Evolutionary conservation across 2,888 invertebrate species (phyloP).

Genomic region (Caenorhabditis wallacei): DNA sequence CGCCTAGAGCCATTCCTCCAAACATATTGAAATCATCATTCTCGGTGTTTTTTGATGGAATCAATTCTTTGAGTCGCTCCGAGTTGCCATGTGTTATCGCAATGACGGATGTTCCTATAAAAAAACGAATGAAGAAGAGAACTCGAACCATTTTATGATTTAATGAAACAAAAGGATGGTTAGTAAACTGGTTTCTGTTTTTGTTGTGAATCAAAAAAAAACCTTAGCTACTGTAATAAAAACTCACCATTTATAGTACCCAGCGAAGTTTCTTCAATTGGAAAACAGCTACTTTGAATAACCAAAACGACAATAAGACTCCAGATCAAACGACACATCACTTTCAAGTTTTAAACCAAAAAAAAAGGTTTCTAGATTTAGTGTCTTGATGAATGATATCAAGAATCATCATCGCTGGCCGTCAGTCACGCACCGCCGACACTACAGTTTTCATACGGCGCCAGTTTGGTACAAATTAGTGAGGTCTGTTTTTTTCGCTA

Average conservation of each 20-base stretch:
- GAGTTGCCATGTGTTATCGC: constrained; percentile 68
- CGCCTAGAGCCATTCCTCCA: constrained; percentile 31
- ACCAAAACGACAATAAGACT: neutral
- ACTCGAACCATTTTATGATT: too few species aligned
- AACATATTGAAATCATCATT: constrained; percentile 56
- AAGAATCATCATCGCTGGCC: constrained; percentile 19
- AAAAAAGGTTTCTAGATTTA: neutral
- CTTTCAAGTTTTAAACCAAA: constrained; percentile 17
- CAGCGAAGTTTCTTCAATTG: constrained; percentile 7
- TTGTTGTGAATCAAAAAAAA: too few species aligned
- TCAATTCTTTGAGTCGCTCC: constrained; percentile 65
- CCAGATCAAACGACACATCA: constrained; percentile 1
- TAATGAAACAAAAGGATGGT: too few species aligned
- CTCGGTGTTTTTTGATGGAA: constrained; percentile 68
- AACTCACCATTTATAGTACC: constrained; percentile 31
- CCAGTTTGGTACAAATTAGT: constrained; percentile 44
- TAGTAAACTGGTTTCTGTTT: too few species aligned
- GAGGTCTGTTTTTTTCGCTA: constrained; percentile 16
- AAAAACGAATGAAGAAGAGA: too few species aligned
- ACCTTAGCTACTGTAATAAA: too few species aligned
- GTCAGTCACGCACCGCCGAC: constrained; percentile 30
- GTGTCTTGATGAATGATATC: constrained; percentile 18
- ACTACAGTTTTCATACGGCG: constrained; percentile 31
- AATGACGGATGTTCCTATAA: constrained; percentile 66
- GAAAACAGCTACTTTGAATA: neutral